Evolutionary conservation across 2,797 vertebrate genomes (phyloP), one percentile per base, ranked within the genome.

Genomic region (Hoplostethus atlanticus): DNA sequence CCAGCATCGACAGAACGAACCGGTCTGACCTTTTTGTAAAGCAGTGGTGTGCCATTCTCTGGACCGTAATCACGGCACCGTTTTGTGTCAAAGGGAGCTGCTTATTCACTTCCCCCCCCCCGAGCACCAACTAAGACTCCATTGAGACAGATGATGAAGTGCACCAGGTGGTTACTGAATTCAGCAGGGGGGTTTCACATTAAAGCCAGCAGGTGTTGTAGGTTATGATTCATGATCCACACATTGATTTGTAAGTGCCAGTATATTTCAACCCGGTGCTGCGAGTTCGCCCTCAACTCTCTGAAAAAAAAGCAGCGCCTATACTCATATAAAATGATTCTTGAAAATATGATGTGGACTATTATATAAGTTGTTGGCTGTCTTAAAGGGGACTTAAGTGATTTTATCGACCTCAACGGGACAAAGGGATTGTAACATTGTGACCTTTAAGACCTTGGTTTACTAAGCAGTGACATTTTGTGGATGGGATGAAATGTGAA

Each of bases 141-240:
- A 51, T 7, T 1, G 50, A 68, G 67, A 68, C 53, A 42, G 40
- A 67, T 64, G 64, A 74, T 79, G 71, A 73, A 67, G 63, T 42
- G 50, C 50, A 46, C 65, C 71, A 73, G 76, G 86, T 76, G 70
- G 57, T 68, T 56, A 8, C 15, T 73, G 55, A 17, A 61, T 59
- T 68, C 68, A 64, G 58, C 30, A 15, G 65, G 46, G 58, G 30
- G 34, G 15, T 56, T 75, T 80, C 54, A 66, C 68, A 77, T 83
- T 63, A 58, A 72, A 73, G 21, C 15, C 70, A 71, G 69, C 79
- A 69, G 81, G 81, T 77, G 77, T 68, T 83, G 61, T 6, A n/a
- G 55, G 66, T 68, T 58, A 44, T 87, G 84, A 90, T 61, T 83
- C 71, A 80, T 30, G 8, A 59, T 71, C 55, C 44, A 8, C 15